A percentile compares a stretch with the other conserved stretches of the same genome.
phyloP scores from a whole-genome alignment of 2,113 vertebrate species.

The Leiothrix lutea region DNA sequence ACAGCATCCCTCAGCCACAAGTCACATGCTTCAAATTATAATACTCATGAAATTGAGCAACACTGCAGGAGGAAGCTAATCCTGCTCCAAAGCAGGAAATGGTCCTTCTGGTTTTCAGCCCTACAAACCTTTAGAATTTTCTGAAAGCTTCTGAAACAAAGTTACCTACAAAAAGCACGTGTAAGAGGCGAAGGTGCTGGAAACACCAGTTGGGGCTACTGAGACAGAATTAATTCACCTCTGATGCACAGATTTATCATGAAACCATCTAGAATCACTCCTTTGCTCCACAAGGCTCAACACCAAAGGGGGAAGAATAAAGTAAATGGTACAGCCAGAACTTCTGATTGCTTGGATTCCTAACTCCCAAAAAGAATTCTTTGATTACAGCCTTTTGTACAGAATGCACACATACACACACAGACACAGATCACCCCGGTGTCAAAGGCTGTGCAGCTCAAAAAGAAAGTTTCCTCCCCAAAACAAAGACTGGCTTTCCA shows the following conservation, averaged over 20 bases:
- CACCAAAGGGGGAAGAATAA: not conserved
- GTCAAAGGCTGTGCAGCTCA: not conserved
- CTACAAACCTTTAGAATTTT: not conserved
- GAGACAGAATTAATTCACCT: not conserved
- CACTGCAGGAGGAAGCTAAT: not conserved
- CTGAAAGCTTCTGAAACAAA: not conserved
- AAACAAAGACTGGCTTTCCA: not conserved
- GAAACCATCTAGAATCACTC: not conserved
- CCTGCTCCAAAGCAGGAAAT: not conserved
- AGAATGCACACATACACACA: fast-evolving
- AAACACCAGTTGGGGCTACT: not conserved
- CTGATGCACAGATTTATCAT: not conserved
- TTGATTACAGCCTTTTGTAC: not conserved
- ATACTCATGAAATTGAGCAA: not conserved
- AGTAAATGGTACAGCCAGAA: not conserved
- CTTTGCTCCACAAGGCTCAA: not conserved
- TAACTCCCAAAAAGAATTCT: not conserved
- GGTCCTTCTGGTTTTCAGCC: not conserved
- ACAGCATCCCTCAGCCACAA: not conserved
- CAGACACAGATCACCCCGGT: not conserved
- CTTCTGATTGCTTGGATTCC: not conserved
- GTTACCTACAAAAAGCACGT: not conserved
- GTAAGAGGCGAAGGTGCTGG: not conserved
- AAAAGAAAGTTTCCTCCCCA: not conserved
- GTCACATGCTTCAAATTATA: not conserved